Base-by-base conservation (phyloP, 1,140 invertebrate species). In the Drosophila micromelanica region DNA sequence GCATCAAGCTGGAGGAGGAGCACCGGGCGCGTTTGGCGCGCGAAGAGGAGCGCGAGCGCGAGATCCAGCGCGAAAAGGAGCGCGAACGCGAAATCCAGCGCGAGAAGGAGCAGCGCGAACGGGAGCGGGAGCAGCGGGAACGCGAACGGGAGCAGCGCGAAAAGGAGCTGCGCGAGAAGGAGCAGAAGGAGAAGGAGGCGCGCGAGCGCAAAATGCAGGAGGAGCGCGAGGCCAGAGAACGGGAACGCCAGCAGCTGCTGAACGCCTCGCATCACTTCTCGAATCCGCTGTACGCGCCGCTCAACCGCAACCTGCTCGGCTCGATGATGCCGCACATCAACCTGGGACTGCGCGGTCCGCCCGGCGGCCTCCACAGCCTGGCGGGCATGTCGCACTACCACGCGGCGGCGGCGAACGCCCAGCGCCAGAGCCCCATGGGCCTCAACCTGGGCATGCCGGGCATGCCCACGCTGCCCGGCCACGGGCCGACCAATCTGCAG, bases 1-100 rank as follows among this genome's bases (percentile, higher is more conserved):
- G 94, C 94, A 91, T 95, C 63, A 89, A 89, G 68, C 86, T 95
- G 73, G 95, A 95, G 92, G 95, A 95, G 81, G 95, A 95, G 76
- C 94, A 95, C 74, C 92, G 94, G 60, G 92, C 94, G 74, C 91
- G 94, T 27, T 90, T 94, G 77, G 92, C 92, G 30, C 92, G 93
- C 72, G 94, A 94, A 70, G 93, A 94, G 84, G 94, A 94, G 73
- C 93, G 93, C 68, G 93, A 94, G 74, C 92, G 94, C 77, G 93
- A 94, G 91, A 91, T 93, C 85, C 92, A 89, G 80, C 92, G 81
- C 64, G 93, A 93, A 91, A 92, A 92, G 91, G 93, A 91, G 80
- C 93, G 84, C 73, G 93, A 75, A 81, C 92, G 92, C 49, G 92
- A 74, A 85, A 23, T 23, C 2, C 76, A 93, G 76, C 91, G 82